Evolutionary conservation across 2,888 invertebrate species (phyloP).

Genomic region (Isoperla grammatica): DNA sequence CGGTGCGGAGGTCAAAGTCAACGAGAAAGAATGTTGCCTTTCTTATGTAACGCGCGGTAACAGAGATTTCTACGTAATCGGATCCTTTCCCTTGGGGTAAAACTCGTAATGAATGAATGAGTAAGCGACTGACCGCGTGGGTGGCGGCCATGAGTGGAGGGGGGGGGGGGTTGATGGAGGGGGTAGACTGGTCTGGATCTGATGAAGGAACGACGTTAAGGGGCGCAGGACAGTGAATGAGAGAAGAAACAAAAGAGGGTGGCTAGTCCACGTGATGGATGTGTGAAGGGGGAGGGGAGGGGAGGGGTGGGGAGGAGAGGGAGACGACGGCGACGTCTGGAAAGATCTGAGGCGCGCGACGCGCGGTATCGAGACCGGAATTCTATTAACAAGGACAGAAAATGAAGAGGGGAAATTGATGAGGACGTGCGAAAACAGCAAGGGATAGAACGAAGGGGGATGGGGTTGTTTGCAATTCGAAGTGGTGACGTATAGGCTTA

Average conservation of each 20-base stretch:
- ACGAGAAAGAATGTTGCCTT: constrained; percentile 9
- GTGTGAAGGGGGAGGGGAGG: not conserved
- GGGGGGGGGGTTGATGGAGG: not conserved
- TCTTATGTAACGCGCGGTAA: not conserved
- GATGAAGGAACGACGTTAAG: too few relatives aligned
- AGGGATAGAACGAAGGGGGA: constrained; percentile 6
- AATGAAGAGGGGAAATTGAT: constrained; percentile 6
- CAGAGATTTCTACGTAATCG: not conserved
- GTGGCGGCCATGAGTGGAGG: not conserved
- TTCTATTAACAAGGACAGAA: constrained; percentile 2
- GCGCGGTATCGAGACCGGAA: not conserved
- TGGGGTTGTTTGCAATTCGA: not conserved
- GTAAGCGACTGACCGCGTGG: constrained; percentile 7
- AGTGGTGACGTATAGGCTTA: not conserved
- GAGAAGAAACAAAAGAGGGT: too few relatives aligned
- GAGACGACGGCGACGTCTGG: not conserved
- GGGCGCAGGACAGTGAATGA: too few relatives aligned
- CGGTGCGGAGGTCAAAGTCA: constrained; percentile 13
- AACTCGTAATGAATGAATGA: constrained; percentile 10
- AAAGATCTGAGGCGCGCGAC: not conserved
- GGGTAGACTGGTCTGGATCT: not conserved
- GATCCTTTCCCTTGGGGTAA: not conserved
- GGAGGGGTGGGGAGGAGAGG: not conserved
- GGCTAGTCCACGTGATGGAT: too few relatives aligned
- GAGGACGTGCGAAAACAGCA: constrained; percentile 9